Conservation (phyloP, 2,797 vertebrate genomes). For the Anguilla anguilla region DNA sequence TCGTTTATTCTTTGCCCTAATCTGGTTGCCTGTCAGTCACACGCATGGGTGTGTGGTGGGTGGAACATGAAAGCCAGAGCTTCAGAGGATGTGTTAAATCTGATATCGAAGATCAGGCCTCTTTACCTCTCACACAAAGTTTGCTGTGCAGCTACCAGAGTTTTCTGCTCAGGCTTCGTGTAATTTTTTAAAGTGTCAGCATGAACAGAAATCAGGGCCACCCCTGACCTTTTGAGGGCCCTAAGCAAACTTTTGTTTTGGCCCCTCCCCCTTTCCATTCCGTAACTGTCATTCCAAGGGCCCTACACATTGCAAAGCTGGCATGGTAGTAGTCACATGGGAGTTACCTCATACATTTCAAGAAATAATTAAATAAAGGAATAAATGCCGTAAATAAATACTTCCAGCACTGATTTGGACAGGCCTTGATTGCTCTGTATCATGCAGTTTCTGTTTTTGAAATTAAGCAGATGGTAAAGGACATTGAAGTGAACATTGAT, state of each 20-base stretch:
- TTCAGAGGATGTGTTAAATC: constrained; percentile 54
- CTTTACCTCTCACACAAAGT: not conserved
- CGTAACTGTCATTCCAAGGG: not conserved
- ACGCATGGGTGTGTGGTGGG: constrained; percentile 33
- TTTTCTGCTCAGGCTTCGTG: not conserved
- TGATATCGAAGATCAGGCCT: constrained; percentile 47
- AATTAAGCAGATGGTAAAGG: not conserved
- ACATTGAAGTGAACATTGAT: not conserved
- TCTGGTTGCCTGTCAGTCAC: constrained; percentile 35
- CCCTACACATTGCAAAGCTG: not conserved
- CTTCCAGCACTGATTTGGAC: not conserved
- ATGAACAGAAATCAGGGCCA: not conserved
- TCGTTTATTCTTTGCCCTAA: not conserved
- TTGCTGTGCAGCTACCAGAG: not conserved
- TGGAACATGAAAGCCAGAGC: constrained; percentile 42
- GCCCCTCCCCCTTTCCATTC: not conserved
- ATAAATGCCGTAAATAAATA: not conserved
- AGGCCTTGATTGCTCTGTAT: not conserved
- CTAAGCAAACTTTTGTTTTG: not conserved
- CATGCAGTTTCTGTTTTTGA: not conserved
- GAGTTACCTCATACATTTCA: not conserved
- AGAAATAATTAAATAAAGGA: not conserved
- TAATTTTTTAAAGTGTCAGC: not conserved
- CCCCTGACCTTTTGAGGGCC: not conserved
- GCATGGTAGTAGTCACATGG: too few species aligned